Conservation (phyloP, 2,113 vertebrate species). For the Myrmophylax atrothorax region DNA sequence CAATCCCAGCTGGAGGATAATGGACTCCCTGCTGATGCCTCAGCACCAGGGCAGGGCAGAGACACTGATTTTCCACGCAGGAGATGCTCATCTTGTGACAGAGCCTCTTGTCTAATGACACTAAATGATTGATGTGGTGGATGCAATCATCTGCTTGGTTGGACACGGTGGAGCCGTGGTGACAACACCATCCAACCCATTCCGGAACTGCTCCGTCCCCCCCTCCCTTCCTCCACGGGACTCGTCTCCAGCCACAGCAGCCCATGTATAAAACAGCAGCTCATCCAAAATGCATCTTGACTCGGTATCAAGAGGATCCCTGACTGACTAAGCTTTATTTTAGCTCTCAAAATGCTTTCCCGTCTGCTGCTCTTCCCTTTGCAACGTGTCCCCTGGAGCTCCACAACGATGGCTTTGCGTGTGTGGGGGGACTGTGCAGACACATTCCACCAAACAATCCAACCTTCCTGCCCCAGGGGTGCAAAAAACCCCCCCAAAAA, state of each 20-base stretch:
- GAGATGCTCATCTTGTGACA: background rate
- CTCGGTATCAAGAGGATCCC: background rate
- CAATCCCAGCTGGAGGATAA: background rate
- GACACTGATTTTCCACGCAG: background rate
- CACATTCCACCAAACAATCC: background rate
- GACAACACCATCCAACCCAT: background rate
- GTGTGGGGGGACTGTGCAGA: background rate
- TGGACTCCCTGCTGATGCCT: background rate
- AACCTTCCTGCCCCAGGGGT: background rate
- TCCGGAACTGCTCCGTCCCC: background rate
- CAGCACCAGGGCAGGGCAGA: background rate
- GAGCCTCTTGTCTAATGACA: background rate
- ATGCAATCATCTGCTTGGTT: background rate
- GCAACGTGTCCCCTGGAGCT: background rate
- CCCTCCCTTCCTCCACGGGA: background rate
- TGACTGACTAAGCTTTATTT: background rate
- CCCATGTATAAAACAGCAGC: background rate
- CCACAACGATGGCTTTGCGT: rapidly evolving
- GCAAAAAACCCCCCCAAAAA: background rate
- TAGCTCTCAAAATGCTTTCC: background rate
- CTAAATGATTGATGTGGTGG: constrained; percentile 13
- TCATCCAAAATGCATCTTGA: background rate
- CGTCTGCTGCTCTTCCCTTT: background rate
- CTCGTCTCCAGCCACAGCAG: background rate
- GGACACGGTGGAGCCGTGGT: background rate